Evolutionary conservation across 2,888 invertebrate genomes (phyloP).

Genomic region (Heterodera filipjevi): DNA sequence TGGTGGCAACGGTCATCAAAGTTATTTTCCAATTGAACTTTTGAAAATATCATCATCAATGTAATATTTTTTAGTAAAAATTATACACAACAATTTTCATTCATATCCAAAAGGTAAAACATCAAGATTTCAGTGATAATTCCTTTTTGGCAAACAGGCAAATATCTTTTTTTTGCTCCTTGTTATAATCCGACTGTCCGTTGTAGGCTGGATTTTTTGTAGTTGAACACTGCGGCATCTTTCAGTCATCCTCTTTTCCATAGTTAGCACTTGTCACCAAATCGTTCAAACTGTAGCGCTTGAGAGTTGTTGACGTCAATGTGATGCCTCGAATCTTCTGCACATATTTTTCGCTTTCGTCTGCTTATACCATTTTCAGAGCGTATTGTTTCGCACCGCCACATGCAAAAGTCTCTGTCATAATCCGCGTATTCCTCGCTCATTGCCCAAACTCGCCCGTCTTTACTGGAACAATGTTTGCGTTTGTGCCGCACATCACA

Average conservation of each 20-base stretch:
- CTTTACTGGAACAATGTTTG: neutral
- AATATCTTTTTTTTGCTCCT: neutral
- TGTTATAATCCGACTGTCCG: neutral
- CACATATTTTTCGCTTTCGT: neutral
- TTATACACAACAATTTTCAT: neutral
- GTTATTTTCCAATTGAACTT: neutral
- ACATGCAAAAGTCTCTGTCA: neutral
- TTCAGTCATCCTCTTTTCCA: neutral
- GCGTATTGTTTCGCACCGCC: conserved; percentile 12
- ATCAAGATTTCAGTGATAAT: neutral
- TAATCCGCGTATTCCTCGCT: neutral
- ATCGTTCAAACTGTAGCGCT: neutral
- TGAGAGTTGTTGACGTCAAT: neutral
- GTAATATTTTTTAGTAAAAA: neutral
- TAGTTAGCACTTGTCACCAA: neutral
- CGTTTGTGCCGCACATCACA: conserved; percentile 8
- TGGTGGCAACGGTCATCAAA: neutral
- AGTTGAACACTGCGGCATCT: neutral
- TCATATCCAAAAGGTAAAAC: neutral
- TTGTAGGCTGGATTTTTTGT: neutral
- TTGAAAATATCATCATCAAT: neutral
- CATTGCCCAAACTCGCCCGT: conserved; percentile 23
- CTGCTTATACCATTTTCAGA: neutral
- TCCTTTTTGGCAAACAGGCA: neutral
- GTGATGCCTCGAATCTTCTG: conserved; percentile 13